A percentile compares a stretch with the other conserved stretches of the same genome.
Conservation (phyloP, 2,797 vertebrate species). For the Poliocrania exsul region DNA sequence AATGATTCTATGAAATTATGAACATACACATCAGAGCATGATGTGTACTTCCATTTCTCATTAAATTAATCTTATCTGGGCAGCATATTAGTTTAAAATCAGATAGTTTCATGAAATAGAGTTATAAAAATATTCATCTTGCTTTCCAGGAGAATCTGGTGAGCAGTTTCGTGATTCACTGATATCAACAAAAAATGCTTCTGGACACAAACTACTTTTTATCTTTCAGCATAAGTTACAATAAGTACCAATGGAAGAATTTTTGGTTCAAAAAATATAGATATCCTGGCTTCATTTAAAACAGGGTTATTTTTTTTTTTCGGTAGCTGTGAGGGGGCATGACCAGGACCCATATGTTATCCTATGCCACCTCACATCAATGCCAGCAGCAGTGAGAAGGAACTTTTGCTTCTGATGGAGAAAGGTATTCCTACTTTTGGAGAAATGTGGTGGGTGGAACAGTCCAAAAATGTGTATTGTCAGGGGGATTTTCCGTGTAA, state of each 20-base stretch:
- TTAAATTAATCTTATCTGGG: background rate
- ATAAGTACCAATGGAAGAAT: background rate
- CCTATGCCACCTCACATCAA: background rate
- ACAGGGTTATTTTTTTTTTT: background rate
- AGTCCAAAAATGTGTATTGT: too few relatives aligned
- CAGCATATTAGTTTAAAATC: background rate
- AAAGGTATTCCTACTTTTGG: background rate
- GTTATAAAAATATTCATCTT: background rate
- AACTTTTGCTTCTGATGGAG: rapidly evolving
- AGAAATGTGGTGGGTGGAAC: background rate
- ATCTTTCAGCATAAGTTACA: background rate
- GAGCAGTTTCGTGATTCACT: rapidly evolving
- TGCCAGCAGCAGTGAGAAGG: background rate
- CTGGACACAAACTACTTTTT: background rate
- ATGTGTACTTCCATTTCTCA: background rate
- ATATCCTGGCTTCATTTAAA: background rate
- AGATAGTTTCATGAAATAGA: background rate
- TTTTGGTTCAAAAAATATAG: background rate
- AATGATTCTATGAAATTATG: background rate
- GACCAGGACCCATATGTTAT: background rate
- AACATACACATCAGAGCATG: background rate
- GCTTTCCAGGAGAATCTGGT: background rate
- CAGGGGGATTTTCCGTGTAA: background rate
- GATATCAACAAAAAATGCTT: background rate
- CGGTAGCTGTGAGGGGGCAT: background rate